Base-by-base conservation (phyloP, 1,140 invertebrate genomes). In the Oryctes rhinoceros region DNA sequence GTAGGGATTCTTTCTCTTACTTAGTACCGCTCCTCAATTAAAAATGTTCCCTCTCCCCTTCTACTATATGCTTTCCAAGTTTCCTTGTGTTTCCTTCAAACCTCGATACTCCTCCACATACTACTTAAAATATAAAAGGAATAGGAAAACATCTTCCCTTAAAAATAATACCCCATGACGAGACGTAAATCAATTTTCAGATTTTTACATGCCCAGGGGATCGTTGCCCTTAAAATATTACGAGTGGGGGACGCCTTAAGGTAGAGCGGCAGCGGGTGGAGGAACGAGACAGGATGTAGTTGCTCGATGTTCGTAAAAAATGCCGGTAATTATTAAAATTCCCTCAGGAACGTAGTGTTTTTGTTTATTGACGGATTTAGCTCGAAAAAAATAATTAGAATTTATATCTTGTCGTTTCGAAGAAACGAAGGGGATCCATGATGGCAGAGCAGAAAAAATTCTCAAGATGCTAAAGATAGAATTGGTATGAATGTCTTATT, bases 341-440 rank as follows among this genome's bases (percentile, higher is more conserved):
- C 65, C 65, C 65, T 37, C 35, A 37, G 35, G 65, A 71, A 71
- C 35, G 65, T 71, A 20, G 24, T 71, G 65, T 71, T 71, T 71
- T 71, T 71, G 65, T 71, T 71, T 71, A 71, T 71, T 71, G 65
- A 71, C 65, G 35, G 65, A 71, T 71, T 71, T 71, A 71, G 65
- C 65, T 71, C 65, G 35, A 71, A 71, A 71, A 13, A 71, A 71
- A 71, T 71, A 71, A 71, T 71, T 71, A 71, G 65, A 15, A 71
- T 71, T 71, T 71, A 71, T 71, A 71, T 71, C 65, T 35, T 71
- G 18, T 11, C 53, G 53, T 59, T 59, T 71, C 24, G 9, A 35
- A 35, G 24, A 71, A 24, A 18, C 65, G 65, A 71, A 30, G 24
- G 65, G 65, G 35, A 30, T 71, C 18, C 7, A 24, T 71, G 65